Conservation (phyloP, 2,113 vertebrate species). For the Bombycilla garrulus region DNA sequence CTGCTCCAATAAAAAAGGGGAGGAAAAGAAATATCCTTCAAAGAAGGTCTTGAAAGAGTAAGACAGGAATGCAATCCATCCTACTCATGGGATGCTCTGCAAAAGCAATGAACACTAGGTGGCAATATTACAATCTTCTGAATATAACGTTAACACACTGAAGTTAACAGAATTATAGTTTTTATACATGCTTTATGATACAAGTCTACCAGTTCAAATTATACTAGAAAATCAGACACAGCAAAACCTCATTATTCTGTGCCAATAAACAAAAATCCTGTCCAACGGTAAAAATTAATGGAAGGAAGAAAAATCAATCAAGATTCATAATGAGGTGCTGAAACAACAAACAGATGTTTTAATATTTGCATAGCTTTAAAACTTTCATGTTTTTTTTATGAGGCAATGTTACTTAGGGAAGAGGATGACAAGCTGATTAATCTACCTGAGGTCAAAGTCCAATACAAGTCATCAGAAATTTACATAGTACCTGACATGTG, state of each 20-base stretch:
- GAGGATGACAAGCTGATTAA: neutral
- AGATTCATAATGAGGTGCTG: neutral
- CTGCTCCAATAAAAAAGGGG: neutral
- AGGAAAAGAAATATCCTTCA: neutral
- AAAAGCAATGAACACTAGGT: constrained; percentile 9
- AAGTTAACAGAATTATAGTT: neutral
- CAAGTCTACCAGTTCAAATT: neutral
- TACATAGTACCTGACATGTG: neutral
- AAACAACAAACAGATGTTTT: neutral
- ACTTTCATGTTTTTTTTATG: neutral
- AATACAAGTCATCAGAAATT: neutral
- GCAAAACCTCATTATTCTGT: neutral
- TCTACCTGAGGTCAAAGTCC: neutral
- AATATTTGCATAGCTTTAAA: neutral
- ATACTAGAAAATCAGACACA: neutral
- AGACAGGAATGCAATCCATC: neutral
- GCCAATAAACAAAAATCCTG: neutral
- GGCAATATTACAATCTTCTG: neutral
- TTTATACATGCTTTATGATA: neutral
- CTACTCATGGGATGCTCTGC: neutral
- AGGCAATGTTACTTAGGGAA: neutral
- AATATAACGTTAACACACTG: neutral
- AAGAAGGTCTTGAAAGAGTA: neutral
- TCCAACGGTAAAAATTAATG: neutral
- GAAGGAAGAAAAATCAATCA: neutral